A percentile compares a stretch with the other conserved stretches of the same genome.
Conservation (phyloP, 1,140 invertebrate species). For the Atta texana region DNA sequence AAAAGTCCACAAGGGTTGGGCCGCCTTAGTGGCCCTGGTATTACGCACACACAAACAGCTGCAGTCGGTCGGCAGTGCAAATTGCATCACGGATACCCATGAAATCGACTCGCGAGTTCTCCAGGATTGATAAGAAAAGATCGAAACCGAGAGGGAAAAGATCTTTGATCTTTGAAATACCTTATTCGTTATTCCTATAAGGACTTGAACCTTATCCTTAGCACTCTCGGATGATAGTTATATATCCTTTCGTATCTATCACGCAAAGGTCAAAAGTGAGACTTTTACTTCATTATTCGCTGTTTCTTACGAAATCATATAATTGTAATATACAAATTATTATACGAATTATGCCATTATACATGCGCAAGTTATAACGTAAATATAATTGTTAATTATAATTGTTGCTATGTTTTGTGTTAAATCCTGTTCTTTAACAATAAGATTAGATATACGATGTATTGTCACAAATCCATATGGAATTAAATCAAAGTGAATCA, state of each 20-base stretch:
- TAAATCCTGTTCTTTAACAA: neutral
- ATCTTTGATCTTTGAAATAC: neutral
- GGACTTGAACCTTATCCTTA: neutral
- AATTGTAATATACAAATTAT: neutral
- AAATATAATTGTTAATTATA: neutral
- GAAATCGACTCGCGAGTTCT: constrained; percentile 42
- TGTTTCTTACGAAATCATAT: neutral
- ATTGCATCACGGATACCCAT: constrained; percentile 30
- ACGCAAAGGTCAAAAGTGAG: constrained; percentile 30
- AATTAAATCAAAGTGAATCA: constrained; percentile 35
- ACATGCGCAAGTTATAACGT: neutral
- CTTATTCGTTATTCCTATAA: neutral
- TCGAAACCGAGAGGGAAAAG: constrained; percentile 10
- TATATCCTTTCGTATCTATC: neutral
- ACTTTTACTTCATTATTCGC: neutral
- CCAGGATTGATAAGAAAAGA: constrained; percentile 32
- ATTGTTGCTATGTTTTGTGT: neutral
- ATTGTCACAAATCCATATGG: neutral
- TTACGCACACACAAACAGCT: constrained; percentile 72
- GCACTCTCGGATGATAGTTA: neutral
- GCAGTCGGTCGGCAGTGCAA: constrained; percentile 55
- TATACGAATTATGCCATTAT: no score
- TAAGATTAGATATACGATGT: no score
- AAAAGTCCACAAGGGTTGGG: constrained; percentile 86
- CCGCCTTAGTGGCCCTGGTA: constrained; percentile 79